Evolutionary conservation across 2,888 invertebrate genomes (phyloP).

Genomic region (Empis stercorea): DNA sequence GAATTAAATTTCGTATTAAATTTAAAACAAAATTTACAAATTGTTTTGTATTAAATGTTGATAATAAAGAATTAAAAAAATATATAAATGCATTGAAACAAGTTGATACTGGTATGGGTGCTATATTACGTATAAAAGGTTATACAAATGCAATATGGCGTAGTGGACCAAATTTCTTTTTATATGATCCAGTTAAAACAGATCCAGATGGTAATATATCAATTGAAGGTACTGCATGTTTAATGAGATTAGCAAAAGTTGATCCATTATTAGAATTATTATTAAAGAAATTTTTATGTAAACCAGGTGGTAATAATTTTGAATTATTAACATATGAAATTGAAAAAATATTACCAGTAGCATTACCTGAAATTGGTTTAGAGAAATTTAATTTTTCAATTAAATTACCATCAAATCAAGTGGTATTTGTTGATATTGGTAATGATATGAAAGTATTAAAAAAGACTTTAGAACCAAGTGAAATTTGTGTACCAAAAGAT

Average conservation of each 20-base stretch:
- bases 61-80: conserved; percentile 9
- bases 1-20: conserved; percentile 13
- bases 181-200: conserved; percentile 37
- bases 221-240: conserved; percentile 30
- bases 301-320: conserved; percentile 11
- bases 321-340: conserved; percentile 2
- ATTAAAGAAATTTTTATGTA: conserved; percentile 22
- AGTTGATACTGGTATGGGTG: conserved; percentile 16
- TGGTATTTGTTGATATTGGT: conserved; percentile 8
- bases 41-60: neutral
- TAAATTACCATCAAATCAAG: conserved; percentile 8
- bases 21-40: conserved; percentile 2
- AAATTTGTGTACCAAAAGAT: conserved; percentile 4
- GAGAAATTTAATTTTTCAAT: conserved; percentile 3
- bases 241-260: conserved; percentile 27
- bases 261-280: conserved; percentile 24
- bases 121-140: conserved; percentile 31
- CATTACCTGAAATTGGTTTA: neutral
- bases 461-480: neutral
- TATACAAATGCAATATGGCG: conserved; percentile 35
- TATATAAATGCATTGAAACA: conserved; percentile 7
- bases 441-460: conserved; percentile 8
- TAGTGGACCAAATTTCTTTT: conserved; percentile 29
- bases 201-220: conserved; percentile 30
- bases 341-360: neutral